Conservation (phyloP, 1,140 invertebrate genomes). For the Psix sp. region DNA sequence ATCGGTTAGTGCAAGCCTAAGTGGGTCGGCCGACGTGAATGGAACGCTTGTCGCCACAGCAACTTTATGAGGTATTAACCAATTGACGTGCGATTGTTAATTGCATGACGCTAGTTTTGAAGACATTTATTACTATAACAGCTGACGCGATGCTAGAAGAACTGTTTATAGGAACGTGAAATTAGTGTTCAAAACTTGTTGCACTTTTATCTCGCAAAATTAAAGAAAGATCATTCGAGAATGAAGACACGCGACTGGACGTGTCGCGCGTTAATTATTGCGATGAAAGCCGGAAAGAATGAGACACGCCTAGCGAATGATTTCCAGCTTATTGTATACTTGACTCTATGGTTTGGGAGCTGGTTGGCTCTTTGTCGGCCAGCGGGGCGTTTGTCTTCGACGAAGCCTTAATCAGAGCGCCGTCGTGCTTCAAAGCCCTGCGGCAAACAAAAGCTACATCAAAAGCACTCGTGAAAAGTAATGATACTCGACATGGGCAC, state of each 20-base stretch:
- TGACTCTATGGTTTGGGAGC: slow-evolving; percentile 35
- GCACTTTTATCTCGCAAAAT: slow-evolving; percentile 30
- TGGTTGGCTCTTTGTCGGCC: slow-evolving; percentile 31
- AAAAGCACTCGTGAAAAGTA: slow-evolving; percentile 62
- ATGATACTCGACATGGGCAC: slow-evolving; percentile 58
- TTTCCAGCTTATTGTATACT: slow-evolving; percentile 60
- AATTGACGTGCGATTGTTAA: slow-evolving; percentile 53
- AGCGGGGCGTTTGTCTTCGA: slow-evolving; percentile 51
- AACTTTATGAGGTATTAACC: slow-evolving; percentile 53
- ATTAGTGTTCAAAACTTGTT: slow-evolving; percentile 40
- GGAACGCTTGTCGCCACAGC: slow-evolving; percentile 38
- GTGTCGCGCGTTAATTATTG: slow-evolving; percentile 42
- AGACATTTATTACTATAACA: slow-evolving; percentile 49
- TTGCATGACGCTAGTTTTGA: slow-evolving; percentile 43
- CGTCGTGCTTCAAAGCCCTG: slow-evolving; percentile 50
- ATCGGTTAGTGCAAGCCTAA: slow-evolving; percentile 32
- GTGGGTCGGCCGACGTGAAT: slow-evolving; percentile 45
- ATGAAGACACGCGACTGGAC: slow-evolving; percentile 19
- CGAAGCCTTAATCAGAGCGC: slow-evolving; percentile 57
- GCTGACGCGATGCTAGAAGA: slow-evolving; percentile 26
- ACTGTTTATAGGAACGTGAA: too few relatives aligned
- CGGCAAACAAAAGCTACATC: slow-evolving; percentile 61
- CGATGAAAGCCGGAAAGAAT: slow-evolving; percentile 40
- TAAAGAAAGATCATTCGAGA: slow-evolving; percentile 7
- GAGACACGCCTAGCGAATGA: slow-evolving; percentile 42